phyloP scores from a whole-genome alignment of 1,140 invertebrate genomes.

The Macrotrachela quadricornifera region DNA sequence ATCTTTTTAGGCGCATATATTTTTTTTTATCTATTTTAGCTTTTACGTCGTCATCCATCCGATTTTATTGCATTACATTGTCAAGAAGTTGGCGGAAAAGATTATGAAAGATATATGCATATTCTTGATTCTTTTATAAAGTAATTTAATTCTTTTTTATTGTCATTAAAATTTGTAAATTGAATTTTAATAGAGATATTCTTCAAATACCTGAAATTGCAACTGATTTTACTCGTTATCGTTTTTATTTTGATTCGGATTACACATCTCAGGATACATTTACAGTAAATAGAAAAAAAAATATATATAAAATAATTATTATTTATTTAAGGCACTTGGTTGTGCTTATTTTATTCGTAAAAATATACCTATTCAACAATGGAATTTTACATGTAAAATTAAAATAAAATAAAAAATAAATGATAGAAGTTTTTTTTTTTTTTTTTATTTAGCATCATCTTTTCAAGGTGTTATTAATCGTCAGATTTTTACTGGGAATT shows the following conservation, averaged over 20 bases:
- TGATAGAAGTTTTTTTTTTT: too few relatives aligned
- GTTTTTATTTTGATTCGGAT: background rate
- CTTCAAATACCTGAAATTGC: too few relatives aligned
- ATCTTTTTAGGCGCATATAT: slow-evolving; percentile 17
- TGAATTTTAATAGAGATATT: too few relatives aligned
- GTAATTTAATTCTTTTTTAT: slow-evolving; percentile 24
- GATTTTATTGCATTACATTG: slow-evolving; percentile 78
- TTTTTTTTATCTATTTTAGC: background rate
- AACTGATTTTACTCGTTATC: background rate
- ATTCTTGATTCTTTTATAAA: slow-evolving; percentile 71
- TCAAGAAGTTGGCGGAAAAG: slow-evolving; percentile 88
- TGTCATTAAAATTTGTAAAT: too few relatives aligned
- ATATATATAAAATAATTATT: slow-evolving; percentile 39
- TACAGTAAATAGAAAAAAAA: slow-evolving; percentile 10
- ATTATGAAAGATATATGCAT: slow-evolving; percentile 78
- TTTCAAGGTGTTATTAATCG: background rate
- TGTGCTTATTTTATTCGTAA: too few relatives aligned
- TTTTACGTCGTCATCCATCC: slow-evolving; percentile 17
- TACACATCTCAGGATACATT: slow-evolving; percentile 6
- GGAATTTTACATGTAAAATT: too few relatives aligned
- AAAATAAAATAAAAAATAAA: too few relatives aligned
- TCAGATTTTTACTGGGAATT: slow-evolving; percentile 53
- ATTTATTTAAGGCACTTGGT: slow-evolving; percentile 31
- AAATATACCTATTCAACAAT: too few relatives aligned
- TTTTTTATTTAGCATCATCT: too few relatives aligned